Evolutionary conservation across 2,797 vertebrate genomes (phyloP), one percentile per base, ranked within the genome.

Genomic region (Alfaro cultratus): DNA sequence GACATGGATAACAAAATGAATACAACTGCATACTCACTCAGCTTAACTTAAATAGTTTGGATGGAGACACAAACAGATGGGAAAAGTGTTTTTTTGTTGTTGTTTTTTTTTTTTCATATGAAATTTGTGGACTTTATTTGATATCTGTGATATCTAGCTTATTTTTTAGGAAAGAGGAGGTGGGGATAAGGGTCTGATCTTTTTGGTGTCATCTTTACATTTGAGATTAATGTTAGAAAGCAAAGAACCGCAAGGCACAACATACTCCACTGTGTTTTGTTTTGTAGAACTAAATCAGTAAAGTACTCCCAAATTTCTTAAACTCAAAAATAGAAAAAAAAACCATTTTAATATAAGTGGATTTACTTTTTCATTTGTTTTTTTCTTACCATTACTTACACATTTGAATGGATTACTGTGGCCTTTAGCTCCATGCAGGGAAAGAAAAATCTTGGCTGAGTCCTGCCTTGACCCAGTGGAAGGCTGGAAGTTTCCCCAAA

Each of bases 1-100:
- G 80, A 88, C 81, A 83, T 62, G 85, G 92, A 94, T 92, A 92
- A 89, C 76, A 23, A 36, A 77, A 34, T 82, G 15, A 84, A 39
- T 23, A 74, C 1, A 2, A 64, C 73, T 60, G 51, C 78, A 83
- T 5, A 5, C 75, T 82, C 62, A 60, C 45, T 47, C 51, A 75
- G 70, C 74, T 55, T 55, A 80, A 83, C 26, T 81, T 60, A 80
- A 86, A 57, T 64, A 72, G 77, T 86, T 62, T 31, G 85, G 85
- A 90, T 57, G 82, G 57, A 79, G 79, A 83, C 77, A 23, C 46
- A 75, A 81, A 60, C 77, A 85, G 87, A 90, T 89, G 88, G 74
- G 57, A 55, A 53, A 64, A 81, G 5, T 64, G 2, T 31, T 43
- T 68, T 82, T 86, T 51, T 51, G 13, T n/a, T n/a, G n/a, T n/a